Evolutionary conservation across 2,113 vertebrate species (phyloP).

Genomic region (Larimichthys polyactis): DNA sequence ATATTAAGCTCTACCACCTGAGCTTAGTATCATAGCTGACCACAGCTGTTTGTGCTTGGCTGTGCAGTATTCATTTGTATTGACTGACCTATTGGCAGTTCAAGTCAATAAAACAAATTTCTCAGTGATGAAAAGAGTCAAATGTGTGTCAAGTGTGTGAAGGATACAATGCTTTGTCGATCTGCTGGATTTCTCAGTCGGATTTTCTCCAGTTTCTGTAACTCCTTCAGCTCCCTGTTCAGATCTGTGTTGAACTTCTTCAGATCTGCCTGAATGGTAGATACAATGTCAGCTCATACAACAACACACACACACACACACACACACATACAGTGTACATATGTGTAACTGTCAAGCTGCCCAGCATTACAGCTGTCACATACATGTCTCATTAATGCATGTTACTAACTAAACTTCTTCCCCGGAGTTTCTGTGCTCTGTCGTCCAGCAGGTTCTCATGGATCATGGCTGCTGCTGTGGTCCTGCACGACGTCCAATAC

Average conservation of each 20-base stretch:
- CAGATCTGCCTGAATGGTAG: slow-evolving; percentile 81
- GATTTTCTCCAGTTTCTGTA: slow-evolving; percentile 86
- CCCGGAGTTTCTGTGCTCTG: no score
- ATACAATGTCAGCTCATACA: slow-evolving; percentile 3
- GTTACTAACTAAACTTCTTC: no score
- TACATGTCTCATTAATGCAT: no score
- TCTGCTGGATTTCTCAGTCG: slow-evolving; percentile 84
- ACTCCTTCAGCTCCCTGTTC: slow-evolving; percentile 86
- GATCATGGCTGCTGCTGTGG: no score
- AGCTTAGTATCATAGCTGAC: no score
- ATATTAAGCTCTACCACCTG: no score
- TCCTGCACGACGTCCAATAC: no score
- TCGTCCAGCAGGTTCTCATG: no score
- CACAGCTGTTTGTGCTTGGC: background rate
- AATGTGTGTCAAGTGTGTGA: background rate
- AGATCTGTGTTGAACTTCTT: slow-evolving; percentile 86
- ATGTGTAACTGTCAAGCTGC: background rate
- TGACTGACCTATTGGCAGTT: background rate
- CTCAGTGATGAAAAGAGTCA: background rate
- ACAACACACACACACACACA: background rate
- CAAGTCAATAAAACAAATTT: background rate
- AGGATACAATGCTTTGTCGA: slow-evolving; percentile 88
- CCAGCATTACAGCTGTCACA: background rate
- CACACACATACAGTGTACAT: no score
- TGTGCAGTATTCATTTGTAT: background rate